Conservation (phyloP, 2,797 vertebrate species). For the Sciurus vulgaris region DNA sequence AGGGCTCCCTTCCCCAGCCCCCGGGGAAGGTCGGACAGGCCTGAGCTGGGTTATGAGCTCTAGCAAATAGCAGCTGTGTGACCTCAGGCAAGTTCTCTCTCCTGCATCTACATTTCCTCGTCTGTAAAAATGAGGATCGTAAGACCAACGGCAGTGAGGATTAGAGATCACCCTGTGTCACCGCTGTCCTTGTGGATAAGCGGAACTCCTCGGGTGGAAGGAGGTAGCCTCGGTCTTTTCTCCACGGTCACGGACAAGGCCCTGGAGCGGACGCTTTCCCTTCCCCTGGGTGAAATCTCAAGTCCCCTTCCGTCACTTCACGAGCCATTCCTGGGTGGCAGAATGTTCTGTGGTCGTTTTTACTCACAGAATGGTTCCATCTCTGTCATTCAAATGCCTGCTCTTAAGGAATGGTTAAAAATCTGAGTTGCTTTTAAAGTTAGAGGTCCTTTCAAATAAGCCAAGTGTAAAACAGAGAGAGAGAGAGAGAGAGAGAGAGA, state of each 20-base stretch:
- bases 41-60: not conserved
- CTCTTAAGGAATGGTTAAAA: not conserved
- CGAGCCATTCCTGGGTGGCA: not conserved
- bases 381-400: not conserved
- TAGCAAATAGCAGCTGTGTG: not conserved
- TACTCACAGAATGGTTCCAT: not conserved
- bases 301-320: not conserved
- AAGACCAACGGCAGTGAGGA: not conserved
- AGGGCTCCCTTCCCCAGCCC: not conserved
- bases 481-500: not conserved
- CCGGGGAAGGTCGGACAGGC: not conserved
- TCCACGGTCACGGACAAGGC: accelerated
- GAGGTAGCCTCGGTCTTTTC: not conserved
- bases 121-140: not conserved
- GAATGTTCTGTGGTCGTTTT: not conserved
- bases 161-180: not conserved
- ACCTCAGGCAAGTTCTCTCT: not conserved
- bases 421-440: not conserved
- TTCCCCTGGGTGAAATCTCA: not conserved
- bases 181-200: not conserved
- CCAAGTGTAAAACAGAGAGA: not conserved
- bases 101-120: not conserved
- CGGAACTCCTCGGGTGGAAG: accelerated
- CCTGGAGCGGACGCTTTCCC: not conserved
- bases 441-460: not conserved